Conservation (phyloP, 1,140 invertebrate genomes). For the Sycobia sp. region DNA sequence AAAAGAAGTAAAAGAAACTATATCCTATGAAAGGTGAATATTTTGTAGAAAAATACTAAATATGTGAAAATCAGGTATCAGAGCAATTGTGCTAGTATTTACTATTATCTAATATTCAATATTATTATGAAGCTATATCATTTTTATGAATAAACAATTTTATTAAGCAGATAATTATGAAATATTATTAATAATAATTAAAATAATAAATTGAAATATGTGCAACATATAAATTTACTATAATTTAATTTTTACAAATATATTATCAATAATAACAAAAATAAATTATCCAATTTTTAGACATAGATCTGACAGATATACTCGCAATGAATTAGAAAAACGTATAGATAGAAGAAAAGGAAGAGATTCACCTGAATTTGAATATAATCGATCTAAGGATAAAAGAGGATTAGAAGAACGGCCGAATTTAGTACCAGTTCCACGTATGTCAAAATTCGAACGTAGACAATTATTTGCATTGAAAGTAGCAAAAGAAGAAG, state of each 20-base stretch:
- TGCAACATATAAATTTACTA: no score
- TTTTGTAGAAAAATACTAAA: no score
- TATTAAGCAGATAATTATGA: no score
- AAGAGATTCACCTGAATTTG: conserved; percentile 56
- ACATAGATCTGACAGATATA: conserved; percentile 49
- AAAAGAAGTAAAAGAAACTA: conserved; percentile 54
- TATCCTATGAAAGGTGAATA: conserved; percentile 58
- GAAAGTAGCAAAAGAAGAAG: conserved; percentile 74
- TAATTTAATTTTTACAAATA: no score
- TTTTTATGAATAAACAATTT: no score
- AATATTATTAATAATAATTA: no score
- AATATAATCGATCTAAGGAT: conserved; percentile 50
- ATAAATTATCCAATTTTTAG: conserved; percentile 38
- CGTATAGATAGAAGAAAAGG: conserved; percentile 53
- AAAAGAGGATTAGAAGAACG: conserved; percentile 52
- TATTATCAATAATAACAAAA: no score
- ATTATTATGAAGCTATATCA: no score
- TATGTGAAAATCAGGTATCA: no score
- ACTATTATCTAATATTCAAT: no score
- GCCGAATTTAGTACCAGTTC: conserved; percentile 52
- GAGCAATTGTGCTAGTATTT: no score
- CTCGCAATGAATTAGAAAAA: conserved; percentile 49
- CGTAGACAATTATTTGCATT: conserved; percentile 77
- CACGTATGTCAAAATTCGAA: conserved; percentile 71
- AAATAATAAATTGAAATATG: no score